Base-by-base conservation (phyloP, 2,113 vertebrate species). In the Glaucomys volans region DNA sequence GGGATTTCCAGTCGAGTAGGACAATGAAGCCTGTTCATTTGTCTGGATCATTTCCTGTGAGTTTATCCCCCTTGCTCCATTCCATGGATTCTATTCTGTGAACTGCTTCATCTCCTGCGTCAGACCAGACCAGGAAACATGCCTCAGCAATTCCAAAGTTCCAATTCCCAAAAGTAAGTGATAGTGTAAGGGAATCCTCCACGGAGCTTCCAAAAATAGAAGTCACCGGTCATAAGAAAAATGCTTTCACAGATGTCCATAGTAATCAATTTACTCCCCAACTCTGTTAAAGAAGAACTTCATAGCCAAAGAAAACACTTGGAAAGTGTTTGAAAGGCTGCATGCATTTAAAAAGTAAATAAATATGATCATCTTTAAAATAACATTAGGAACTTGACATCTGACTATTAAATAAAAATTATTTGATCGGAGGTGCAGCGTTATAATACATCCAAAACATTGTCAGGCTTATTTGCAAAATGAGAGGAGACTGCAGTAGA, bases 11-110 rank as follows among this genome's bases (percentile, higher is more conserved):
- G 74, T 35, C 89, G 95, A 90, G 44, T 71, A 97, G 98, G 89
- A 91, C 91, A 94, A 97, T 90, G 95, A 97, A 97, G 79, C 83
- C 87, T 81, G 95, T 83, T 94, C 96, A 95, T 89, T 64, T 97
- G 57, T 83, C 96, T 92, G 95, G 97, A 97, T 88, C 80, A 37
- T 86, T 97, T 97, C 94, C 91, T 97, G 97, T 95, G 89, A 90
- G 94, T 62, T 30, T 28, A 54, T 89, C 72, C 97, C 90, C 95
- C 97, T 92, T 92, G 92, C 96, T 93, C 97, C 67, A 2, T 1
- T 30, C 72, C 13, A 14, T 14, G 30, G 28, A 32, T 32, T 66
- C 12, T 67, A 40, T 28, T 59, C 40, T 91, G 75, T 30, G 67
- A 96, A 95, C 59, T 72, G 54, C 95, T 80, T 97, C 91, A 92